Base-by-base conservation (phyloP, 2,888 invertebrate species). In the Oligia fasciuncula region DNA sequence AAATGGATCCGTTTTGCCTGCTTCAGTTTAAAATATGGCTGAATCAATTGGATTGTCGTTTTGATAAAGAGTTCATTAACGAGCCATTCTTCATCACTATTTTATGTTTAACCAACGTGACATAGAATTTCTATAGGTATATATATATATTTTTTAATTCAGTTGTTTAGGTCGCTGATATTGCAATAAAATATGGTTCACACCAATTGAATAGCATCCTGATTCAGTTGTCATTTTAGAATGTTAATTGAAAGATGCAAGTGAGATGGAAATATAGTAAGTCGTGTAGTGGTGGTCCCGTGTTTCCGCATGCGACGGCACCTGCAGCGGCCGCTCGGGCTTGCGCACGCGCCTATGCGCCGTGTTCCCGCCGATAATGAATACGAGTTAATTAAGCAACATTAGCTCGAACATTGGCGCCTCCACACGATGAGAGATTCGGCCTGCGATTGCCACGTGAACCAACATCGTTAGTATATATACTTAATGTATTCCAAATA, bases 381-480 rank as follows among this genome's bases (percentile, higher is more conserved):
- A 96, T 95, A 96, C 96, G 94, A 96, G 96, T 96, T 96, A 96
- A 96, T 96, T 96, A 96, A 96, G 92, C 93, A 92, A 95, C 96
- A 96, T 96, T 96, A 96, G 95, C 92, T 91, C 88, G 91, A 94
- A 96, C 96, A 95, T 93, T 92, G 95, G 92, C 94, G 95, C 95
- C 94, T 95, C 93, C 96, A 95, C 96, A 96, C 96, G 96, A 95
- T 92, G 95, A 90, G 88, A 91, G 96, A 96, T 96, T 70, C 91
- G 85, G 85, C 84, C 79, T 86, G 81, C 91, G 95, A 95, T 95
- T 94, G 91, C 92, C 85, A 88, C 90, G 89, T 87, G 91, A 92
- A 94, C 91, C 91, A 81, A 89, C 92, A 90, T 94, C 92, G 91
- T 93, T 94, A 93, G 92, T 90, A 90, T 40, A 40, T 40, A 40